Base-by-base conservation (phyloP, 2,888 invertebrate species). In the Mesodorylaimus sp. region DNA sequence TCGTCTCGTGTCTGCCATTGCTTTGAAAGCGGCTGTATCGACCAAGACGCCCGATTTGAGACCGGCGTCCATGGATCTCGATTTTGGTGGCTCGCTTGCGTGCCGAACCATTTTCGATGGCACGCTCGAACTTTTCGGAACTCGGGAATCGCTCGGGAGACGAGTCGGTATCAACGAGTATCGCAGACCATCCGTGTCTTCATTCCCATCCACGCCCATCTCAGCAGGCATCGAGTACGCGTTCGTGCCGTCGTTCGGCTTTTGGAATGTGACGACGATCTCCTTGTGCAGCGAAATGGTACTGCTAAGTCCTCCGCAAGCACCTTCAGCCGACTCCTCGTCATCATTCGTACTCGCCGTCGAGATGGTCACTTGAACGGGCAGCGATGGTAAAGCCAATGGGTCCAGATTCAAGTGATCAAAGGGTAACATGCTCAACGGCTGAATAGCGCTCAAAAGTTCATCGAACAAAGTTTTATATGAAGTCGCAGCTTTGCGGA, bases 341-440 rank as follows among this genome's bases (percentile, higher is more conserved):
- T 41, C 19, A 13, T 41, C 24, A n/a, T 7, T 19, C 42, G 42
- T 41, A 7, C 7, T n/a, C 21, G 42, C 10, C 32, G 32, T 7
- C 32, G 32, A 7, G 32, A 32, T 16, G 32, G 16, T 16, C n/a
- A n/a, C n/a, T n/a, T n/a, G n/a, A n/a, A n/a, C n/a, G n/a, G n/a
- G n/a, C n/a, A n/a, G n/a, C n/a, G n/a, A n/a, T n/a, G n/a, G n/a
- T n/a, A n/a, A n/a, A n/a, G n/a, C 39, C 23, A 29, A 42, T 50
- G 52, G 7, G 52, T 45, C 53, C 54, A 52, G n/a, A n/a, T n/a
- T n/a, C 37, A 51, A 51, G 28, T 57, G 73, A 57, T 81, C 79
- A 71, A 85, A 85, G 16, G 82, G 82, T 50, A 82, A 72, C 50
- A 81, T 76, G 36, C 81, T 78, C 47, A 88, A 71, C 0, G 84